A percentile compares a stretch with the other conserved stretches of the same genome.
Conservation (phyloP, 2,888 invertebrate genomes). For the Orthosia gothica region DNA sequence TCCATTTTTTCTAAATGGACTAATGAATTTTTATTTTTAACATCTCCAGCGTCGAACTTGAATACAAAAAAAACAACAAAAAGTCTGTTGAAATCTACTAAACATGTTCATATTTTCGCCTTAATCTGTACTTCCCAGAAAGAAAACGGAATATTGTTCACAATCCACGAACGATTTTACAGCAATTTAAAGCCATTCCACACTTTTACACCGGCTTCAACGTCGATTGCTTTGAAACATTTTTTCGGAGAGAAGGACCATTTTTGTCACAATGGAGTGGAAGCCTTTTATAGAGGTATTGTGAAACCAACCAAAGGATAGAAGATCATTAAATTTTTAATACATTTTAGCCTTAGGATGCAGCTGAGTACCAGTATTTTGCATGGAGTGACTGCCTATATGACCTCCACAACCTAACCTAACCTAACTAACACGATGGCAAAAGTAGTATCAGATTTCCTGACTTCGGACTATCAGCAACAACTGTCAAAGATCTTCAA, state of each 20-base stretch:
- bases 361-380: too few species aligned
- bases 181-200: slow-evolving; percentile 44
- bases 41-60: too few species aligned
- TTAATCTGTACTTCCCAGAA: neutral
- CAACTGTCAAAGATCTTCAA: too few species aligned
- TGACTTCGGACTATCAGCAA: too few species aligned
- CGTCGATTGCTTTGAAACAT: slow-evolving; percentile 49
- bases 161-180: slow-evolving; percentile 37
- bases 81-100: neutral
- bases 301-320: neutral
- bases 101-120: neutral
- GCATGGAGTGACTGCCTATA: too few species aligned
- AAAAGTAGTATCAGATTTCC: too few species aligned
- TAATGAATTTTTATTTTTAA: neutral
- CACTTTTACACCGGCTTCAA: slow-evolving; percentile 23
- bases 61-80: too few species aligned
- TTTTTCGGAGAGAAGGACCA: slow-evolving; percentile 33
- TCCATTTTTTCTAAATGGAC: neutral
- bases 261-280: slow-evolving; percentile 40
- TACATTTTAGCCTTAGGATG: too few species aligned
- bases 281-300: slow-evolving; percentile 26
- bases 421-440: too few species aligned
- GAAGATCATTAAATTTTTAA: neutral
- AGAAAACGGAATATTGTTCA: slow-evolving; percentile 11
- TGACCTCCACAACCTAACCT: too few species aligned